phyloP scores from a whole-genome alignment of 2,113 vertebrate species.

The Lophotis ruficrista region DNA sequence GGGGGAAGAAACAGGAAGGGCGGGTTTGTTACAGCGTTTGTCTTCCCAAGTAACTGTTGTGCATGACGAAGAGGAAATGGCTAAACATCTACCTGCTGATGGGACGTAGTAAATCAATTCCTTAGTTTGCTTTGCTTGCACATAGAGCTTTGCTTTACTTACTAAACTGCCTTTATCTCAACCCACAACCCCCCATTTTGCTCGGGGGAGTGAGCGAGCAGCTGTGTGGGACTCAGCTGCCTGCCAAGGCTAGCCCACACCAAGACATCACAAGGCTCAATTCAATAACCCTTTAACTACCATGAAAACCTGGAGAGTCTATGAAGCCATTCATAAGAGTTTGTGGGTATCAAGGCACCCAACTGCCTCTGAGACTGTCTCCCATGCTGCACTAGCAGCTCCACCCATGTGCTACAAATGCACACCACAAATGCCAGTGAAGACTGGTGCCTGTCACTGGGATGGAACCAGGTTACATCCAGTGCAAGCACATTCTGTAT shows the following conservation, averaged over 20 bases:
- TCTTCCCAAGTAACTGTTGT: too few relatives aligned
- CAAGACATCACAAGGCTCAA: not conserved
- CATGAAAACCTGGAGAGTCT: not conserved
- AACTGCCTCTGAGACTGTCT: not conserved
- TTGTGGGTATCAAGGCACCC: too few relatives aligned
- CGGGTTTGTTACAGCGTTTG: too few relatives aligned
- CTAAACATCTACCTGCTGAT: too few relatives aligned
- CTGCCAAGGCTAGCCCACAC: not conserved
- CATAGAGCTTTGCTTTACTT: too few relatives aligned
- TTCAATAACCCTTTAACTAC: not conserved
- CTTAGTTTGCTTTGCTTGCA: too few relatives aligned
- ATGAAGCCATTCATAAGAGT: not conserved
- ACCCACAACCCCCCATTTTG: not conserved
- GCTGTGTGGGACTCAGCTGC: not conserved
- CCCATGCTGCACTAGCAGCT: not conserved
- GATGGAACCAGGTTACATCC: not conserved
- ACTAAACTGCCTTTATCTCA: too few relatives aligned
- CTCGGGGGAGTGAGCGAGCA: accelerated
- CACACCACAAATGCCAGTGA: not conserved
- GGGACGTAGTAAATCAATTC: too few relatives aligned
- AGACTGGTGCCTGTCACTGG: not conserved
- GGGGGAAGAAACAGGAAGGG: not conserved
- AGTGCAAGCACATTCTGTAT: not conserved
- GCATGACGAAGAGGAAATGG: too few relatives aligned
- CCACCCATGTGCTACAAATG: not conserved